phyloP scores from a whole-genome alignment of 1,140 invertebrate genomes.

The Paramacrobiotus metropolitanus region DNA sequence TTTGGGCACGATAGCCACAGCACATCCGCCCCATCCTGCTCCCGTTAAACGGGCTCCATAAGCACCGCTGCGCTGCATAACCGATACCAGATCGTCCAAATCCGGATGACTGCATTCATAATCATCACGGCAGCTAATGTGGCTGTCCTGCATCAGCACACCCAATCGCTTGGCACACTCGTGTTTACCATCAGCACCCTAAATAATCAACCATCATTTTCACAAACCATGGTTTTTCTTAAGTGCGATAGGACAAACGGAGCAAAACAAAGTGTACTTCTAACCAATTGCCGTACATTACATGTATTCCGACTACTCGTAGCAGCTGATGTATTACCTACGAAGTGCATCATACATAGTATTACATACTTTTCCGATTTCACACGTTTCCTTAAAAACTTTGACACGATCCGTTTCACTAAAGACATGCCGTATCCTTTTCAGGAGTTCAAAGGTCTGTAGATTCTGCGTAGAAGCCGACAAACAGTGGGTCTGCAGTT shows the following conservation, averaged over 20 bases:
- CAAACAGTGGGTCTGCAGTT: conserved; percentile 38
- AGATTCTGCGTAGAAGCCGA: conserved; percentile 41
- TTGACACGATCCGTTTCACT: conserved; percentile 43
- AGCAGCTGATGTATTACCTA: too few species aligned
- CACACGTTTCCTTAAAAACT: conserved; percentile 43
- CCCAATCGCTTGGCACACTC: conserved; percentile 36
- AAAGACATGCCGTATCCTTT: conserved; percentile 71
- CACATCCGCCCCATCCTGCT: conserved; percentile 85
- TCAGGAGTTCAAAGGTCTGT: conserved; percentile 46
- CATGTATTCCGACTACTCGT: too few species aligned
- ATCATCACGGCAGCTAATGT: conserved; percentile 50
- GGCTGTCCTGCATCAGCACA: conserved; percentile 62
- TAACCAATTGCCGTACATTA: too few species aligned
- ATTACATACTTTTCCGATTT: too few species aligned
- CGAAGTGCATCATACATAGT: too few species aligned
- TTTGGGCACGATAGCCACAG: conserved; percentile 52
- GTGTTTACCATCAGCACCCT: too few species aligned
- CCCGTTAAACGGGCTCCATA: conserved; percentile 74
- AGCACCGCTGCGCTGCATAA: conserved; percentile 42
- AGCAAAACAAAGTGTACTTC: too few species aligned
- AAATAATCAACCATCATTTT: too few species aligned
- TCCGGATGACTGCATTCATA: conserved; percentile 84
- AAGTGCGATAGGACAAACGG: too few species aligned
- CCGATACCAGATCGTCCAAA: conserved; percentile 54
- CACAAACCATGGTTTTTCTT: too few species aligned